Percentiles rank a stretch among this genome's conserved stretches.
Evolutionary conservation across 2,113 vertebrate species (phyloP).

Genomic region (Choloepus hoffmanni): DNA sequence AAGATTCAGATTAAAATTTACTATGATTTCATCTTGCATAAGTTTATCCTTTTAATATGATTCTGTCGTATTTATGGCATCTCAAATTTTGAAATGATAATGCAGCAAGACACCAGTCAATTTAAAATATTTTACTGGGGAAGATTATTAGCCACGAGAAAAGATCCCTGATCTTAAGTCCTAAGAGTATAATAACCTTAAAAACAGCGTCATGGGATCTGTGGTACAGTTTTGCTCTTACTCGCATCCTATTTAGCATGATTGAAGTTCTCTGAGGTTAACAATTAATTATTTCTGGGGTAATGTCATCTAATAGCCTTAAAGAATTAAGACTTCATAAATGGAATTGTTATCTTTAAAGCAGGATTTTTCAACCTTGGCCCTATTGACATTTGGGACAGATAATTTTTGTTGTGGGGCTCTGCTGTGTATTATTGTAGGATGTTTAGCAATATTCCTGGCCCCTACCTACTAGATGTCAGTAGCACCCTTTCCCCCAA

Average conservation of each 20-base stretch:
- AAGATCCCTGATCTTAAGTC: not conserved
- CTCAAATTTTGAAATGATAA: not conserved
- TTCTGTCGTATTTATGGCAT: not conserved
- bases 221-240: not conserved
- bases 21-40: not conserved
- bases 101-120: not conserved
- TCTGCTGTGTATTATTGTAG: not conserved
- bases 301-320: not conserved
- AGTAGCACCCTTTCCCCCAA: not conserved
- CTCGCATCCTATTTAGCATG: not conserved
- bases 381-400: not conserved
- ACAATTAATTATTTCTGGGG: not conserved
- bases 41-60: not conserved
- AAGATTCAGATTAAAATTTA: not conserved
- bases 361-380: not conserved
- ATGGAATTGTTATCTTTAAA: not conserved
- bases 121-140: not conserved
- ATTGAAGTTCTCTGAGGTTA: not conserved
- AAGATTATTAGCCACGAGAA: not conserved
- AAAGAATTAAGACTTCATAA: not conserved
- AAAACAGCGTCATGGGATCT: not conserved
- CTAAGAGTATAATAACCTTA: not conserved
- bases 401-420: not conserved
- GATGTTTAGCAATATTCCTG: not conserved
- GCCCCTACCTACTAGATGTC: not conserved